phyloP scores from a whole-genome alignment of 2,797 vertebrate genomes.

The Onychomys leucogaster region DNA sequence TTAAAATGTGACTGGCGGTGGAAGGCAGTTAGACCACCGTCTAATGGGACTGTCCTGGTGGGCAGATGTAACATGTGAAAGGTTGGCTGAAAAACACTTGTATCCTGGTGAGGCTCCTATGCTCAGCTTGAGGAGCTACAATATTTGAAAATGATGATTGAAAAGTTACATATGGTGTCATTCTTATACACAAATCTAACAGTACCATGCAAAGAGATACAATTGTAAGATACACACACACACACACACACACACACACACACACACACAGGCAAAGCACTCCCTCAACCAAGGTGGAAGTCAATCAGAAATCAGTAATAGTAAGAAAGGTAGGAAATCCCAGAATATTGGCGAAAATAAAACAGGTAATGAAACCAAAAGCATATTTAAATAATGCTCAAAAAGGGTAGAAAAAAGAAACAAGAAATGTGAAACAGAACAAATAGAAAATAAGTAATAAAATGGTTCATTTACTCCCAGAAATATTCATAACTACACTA shows the following conservation, averaged over 20 bases:
- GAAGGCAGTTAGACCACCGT: no score
- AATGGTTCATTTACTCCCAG: not conserved
- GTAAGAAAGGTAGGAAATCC: not conserved
- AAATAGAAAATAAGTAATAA: conserved; percentile 50
- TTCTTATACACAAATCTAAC: not conserved
- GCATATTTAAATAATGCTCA: not conserved
- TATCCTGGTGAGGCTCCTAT: not conserved
- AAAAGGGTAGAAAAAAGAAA: not conserved
- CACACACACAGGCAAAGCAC: not conserved
- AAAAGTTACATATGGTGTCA: not conserved
- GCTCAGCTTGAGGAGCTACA: not conserved
- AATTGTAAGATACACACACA: not conserved
- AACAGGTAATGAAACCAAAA: not conserved
- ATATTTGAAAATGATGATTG: not conserved
- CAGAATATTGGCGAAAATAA: not conserved
- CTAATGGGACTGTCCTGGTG: not conserved
- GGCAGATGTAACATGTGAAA: not conserved
- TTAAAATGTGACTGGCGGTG: not conserved
- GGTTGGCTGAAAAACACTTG: not conserved
- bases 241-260: no score
- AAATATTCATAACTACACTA: not conserved
- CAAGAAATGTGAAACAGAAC: not conserved
- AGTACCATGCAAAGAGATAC: no score
- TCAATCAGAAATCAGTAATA: not conserved
- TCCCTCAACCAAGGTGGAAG: not conserved